phyloP scores from a whole-genome alignment of 2,888 invertebrate species.

The Rhamnusium bicolor region DNA sequence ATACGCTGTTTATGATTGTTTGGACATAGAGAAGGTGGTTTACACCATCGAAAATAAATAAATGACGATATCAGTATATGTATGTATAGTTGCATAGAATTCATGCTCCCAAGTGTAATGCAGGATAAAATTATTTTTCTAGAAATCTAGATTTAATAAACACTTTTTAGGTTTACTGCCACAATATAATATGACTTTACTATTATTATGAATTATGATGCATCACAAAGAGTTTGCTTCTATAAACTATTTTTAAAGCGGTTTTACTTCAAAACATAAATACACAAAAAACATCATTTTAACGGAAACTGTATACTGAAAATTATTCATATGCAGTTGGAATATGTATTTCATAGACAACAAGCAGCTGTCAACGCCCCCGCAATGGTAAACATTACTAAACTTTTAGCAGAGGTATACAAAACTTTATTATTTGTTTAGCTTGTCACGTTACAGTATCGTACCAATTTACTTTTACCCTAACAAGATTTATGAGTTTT shows the following conservation, averaged over 20 bases:
- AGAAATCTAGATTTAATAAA: no score
- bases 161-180: no score
- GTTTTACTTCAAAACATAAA: background rate
- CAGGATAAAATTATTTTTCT: no score
- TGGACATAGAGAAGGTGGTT: no score
- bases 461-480: constrained; percentile 5
- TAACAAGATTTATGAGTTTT: constrained; percentile 11
- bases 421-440: constrained; percentile 17
- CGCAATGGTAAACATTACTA: constrained; percentile 2
- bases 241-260: background rate
- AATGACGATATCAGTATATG: no score
- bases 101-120: no score
- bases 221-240: no score
- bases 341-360: constrained; percentile 2
- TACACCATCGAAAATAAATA: no score
- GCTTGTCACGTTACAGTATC: background rate
- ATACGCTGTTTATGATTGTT: no score
- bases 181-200: no score
- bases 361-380: background rate
- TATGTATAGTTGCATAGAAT: no score
- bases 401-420: constrained; percentile 1
- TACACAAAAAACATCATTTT: background rate
- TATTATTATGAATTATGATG: no score
- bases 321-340: background rate
- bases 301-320: background rate